A percentile compares a stretch with the other conserved stretches of the same genome.
Evolutionary conservation across 2,113 vertebrate genomes (phyloP).

Genomic region (Oostethus manadensis): DNA sequence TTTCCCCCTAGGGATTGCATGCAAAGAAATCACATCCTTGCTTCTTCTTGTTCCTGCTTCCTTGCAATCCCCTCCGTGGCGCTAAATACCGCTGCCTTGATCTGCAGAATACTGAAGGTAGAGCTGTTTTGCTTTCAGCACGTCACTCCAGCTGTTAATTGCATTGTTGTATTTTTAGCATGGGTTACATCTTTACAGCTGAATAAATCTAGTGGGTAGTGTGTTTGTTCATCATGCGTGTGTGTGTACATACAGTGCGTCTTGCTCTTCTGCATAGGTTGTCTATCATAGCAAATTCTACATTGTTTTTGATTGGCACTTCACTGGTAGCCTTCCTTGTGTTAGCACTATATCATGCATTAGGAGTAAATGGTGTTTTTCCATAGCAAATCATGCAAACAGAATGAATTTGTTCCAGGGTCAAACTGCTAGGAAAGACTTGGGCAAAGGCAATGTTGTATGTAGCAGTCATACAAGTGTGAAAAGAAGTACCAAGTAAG

Average conservation of each 20-base stretch:
- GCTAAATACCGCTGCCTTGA: conserved; percentile 32
- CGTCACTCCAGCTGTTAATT: conserved; percentile 27
- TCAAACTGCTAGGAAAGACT: too few species aligned
- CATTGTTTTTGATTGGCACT: neutral
- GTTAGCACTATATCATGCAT: too few species aligned
- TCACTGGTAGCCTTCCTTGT: neutral
- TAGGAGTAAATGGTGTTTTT: too few species aligned
- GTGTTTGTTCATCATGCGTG: neutral
- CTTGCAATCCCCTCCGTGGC: conserved; percentile 11
- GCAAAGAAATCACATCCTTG: conserved; percentile 20
- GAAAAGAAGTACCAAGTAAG: too few species aligned
- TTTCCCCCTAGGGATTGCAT: conserved; percentile 16
- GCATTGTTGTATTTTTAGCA: conserved; percentile 25
- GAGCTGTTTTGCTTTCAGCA: conserved; percentile 26
- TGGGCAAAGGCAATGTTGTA: too few species aligned
- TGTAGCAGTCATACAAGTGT: too few species aligned
- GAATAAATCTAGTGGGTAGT: conserved; percentile 10
- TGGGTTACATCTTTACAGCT: conserved; percentile 6
- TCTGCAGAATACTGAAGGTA: conserved; percentile 37
- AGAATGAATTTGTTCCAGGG: too few species aligned
- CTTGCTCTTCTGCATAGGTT: neutral
- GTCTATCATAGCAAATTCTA: neutral
- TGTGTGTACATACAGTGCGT: neutral
- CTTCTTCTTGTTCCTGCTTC: conserved; percentile 3
- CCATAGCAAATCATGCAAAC: too few species aligned